A percentile compares a stretch with the other conserved stretches of the same genome.
These are phyloP conservation scores for Tichodroma muraria DNA, from an alignment of 2,113 vertebrate species.

Conservation along the genomic window DNA sequence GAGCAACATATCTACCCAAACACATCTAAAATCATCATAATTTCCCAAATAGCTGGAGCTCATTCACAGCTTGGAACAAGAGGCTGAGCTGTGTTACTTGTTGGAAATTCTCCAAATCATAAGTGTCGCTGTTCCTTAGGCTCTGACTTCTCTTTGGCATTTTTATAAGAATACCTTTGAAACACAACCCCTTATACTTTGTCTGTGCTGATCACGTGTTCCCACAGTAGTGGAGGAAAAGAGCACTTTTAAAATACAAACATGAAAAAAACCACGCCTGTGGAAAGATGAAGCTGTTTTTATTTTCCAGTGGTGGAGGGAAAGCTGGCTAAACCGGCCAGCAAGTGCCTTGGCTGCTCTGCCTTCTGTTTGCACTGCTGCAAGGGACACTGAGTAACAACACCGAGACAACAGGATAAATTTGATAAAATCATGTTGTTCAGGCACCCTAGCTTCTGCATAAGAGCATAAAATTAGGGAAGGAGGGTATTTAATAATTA, in stretches of 20 bases:
- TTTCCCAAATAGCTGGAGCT: not conserved
- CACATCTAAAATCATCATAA: not conserved
- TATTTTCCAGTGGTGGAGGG: not conserved
- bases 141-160: not conserved
- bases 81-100: not conserved
- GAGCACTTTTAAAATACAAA: not conserved
- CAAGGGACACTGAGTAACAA: not conserved
- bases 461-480: not conserved
- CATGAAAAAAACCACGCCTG: not conserved
- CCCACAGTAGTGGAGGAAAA: not conserved
- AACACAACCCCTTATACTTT: not conserved
- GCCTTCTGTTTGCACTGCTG: not conserved
- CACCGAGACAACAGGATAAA: not conserved
- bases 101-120: not conserved
- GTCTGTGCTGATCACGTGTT: not conserved
- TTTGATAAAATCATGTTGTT: not conserved
- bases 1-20: not conserved
- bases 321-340: not conserved
- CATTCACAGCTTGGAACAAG: not conserved
- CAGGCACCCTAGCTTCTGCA: not conserved
- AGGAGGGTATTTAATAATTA: not conserved
- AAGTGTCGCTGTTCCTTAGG: not conserved
- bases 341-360: not conserved
- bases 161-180: not conserved
- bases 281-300: not conserved